Base-by-base conservation (phyloP, 2,888 invertebrate species). In the Parnassius smintheus region DNA sequence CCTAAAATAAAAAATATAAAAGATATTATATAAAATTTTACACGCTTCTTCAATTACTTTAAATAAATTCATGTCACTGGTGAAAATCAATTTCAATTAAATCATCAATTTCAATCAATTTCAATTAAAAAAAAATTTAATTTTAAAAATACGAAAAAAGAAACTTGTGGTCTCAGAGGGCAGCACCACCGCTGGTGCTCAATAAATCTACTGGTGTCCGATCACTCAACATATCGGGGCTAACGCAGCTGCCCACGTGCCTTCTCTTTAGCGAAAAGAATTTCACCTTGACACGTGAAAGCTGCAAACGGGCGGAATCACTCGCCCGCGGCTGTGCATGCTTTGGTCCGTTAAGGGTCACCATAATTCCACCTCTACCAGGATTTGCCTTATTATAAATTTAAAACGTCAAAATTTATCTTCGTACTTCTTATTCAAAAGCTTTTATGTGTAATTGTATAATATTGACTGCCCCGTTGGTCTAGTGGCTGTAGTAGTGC, bases 221-320 rank as follows among this genome's bases (percentile, higher is more conserved):
- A 67, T 69, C 68, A 65, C 57, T 67, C 65, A 66, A n/a, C 56
- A 56, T 35, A 56, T 64, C 68, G 49, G 44, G 56, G 67, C 61
- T 60, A 53, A 60, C 66, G 55, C 51, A 51, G 57, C 49, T 68
- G 62, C 68, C 70, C 65, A 70, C 68, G 50, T 51, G 51, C 13
- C 55, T 45, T 58, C 58, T 64, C 56, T 64, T 63, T 66, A 61
- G 61, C 69, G 62, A 71, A 74, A 80, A 80, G 80, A 83, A 82
- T 84, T 80, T 83, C 81, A 78, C 85, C 85, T 85, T 85, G 85
- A 77, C 72, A 72, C 73, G 80, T 73, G 83, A 85, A 84, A 85
- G 84, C 78, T 76, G 75, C 69, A 68, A 70, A 71, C 70, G 67
- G 65, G 65, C 60, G 46, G 41, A 35, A 45, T 13, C 52, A 25